These are phyloP conservation scores for Pluvialis apricaria DNA, from an alignment of 2,113 vertebrate genomes.

Conservation along the genomic window DNA sequence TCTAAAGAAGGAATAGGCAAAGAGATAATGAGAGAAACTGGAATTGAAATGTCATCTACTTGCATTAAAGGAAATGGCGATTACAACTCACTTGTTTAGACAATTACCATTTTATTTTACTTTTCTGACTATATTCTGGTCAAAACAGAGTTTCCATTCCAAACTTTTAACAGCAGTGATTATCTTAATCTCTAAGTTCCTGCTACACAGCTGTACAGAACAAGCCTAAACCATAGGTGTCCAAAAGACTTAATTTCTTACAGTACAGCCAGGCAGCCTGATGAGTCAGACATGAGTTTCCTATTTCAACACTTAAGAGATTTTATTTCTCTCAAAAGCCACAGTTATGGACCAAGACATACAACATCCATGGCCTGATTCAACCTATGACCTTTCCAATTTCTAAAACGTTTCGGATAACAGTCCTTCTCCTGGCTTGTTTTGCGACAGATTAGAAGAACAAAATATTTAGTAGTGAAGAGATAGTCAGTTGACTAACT, in stretches of 20 bases:
- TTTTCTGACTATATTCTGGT: not conserved
- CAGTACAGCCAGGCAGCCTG: not conserved
- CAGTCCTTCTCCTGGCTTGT: not conserved
- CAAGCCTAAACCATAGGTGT: not conserved
- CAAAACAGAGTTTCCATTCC: not conserved
- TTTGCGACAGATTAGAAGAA: not conserved
- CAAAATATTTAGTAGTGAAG: not conserved
- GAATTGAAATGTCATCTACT: not conserved
- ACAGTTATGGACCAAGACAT: not conserved
- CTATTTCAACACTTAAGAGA: not conserved
- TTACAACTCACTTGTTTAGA: not conserved
- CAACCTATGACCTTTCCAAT: not conserved
- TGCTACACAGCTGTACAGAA: not conserved
- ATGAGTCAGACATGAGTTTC: not conserved
- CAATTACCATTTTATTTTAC: not conserved
- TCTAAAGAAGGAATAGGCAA: not conserved
- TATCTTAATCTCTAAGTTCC: not conserved
- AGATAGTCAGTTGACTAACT: not conserved
- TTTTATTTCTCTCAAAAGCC: not conserved
- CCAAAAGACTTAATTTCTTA: not conserved
- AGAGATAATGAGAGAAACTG: not conserved
- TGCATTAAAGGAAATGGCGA: not conserved
- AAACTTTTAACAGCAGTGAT: not conserved
- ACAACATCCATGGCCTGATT: not conserved
- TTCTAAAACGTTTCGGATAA: not conserved